Base-by-base conservation (phyloP, 2,797 vertebrate genomes). In the Craterocephalus amniculus region DNA sequence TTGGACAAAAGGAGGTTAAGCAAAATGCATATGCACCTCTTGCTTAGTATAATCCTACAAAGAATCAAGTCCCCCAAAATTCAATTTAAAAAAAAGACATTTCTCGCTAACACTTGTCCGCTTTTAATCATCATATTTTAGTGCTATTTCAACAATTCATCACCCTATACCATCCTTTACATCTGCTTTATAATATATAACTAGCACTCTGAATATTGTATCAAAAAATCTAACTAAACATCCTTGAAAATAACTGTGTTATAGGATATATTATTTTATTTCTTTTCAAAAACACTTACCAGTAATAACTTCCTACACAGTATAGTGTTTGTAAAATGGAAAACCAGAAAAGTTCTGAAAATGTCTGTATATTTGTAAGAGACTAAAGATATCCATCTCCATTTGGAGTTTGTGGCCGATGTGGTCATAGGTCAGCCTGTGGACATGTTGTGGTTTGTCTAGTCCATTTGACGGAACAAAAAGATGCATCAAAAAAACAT, bases 361-460 rank as follows among this genome's bases (percentile, higher is more conserved):
- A 40, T 40, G 1, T 40, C 12, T 38, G 36, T 4, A 1, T 24
- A 16, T 22, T 31, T 43, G 4, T 3, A 12, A 26, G n/a, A 43
- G 11, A 13, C 34, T n/a, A 6, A 60, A 14, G 7, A 40, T 56
- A 62, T 62, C 49, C 22, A 20, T 38, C 52, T 74, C 35, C 22
- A 20, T 18, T 61, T 0, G 0, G 57, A 24, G 45, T 45, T 69
- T 80, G 81, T 54, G 82, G 70, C 73, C 71, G 11, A 35, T 27
- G 29, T 59, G 83, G 79, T 89, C 83, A 79, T 56, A 78, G 87
- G 84, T 87, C 78, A 8, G 4, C 77, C 32, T 52, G 79, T 66
- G 83, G 86, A 86, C 80, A 82, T 57, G 78, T 76, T 76, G 66
- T 38, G 81, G 81, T 81, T 83, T 80, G 86, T 91, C 52, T 65